These are phyloP conservation scores for Holotrichia oblita DNA, from an alignment of 1,140 invertebrate species.

Conservation along the genomic window DNA sequence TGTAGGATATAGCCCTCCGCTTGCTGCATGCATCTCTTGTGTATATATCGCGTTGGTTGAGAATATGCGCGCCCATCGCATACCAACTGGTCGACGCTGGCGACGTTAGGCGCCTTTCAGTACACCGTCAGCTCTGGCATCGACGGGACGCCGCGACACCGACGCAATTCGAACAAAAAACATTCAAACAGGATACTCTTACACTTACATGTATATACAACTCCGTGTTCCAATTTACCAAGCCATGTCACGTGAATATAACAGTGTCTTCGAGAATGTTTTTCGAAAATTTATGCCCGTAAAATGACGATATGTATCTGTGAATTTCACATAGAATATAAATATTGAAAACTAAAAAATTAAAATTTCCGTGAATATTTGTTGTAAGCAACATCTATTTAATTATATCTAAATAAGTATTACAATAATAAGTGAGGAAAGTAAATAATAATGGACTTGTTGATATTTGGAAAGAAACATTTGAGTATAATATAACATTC, in stretches of 20 bases:
- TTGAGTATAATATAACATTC: too few species aligned
- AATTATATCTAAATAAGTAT: too few species aligned
- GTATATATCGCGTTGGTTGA: not conserved
- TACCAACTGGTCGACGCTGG: slow-evolving; percentile 11
- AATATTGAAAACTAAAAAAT: not conserved
- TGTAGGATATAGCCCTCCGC: not conserved
- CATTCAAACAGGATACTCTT: not conserved
- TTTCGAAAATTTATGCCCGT: not conserved
- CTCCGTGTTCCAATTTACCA: not conserved
- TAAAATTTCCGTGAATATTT: too few species aligned
- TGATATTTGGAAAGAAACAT: too few species aligned
- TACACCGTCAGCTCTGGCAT: slow-evolving; percentile 23
- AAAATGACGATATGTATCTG: not conserved
- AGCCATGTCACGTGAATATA: not conserved
- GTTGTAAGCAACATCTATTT: too few species aligned
- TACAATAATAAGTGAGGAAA: too few species aligned
- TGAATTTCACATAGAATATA: not conserved
- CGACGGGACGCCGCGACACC: slow-evolving; percentile 19
- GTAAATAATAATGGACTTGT: too few species aligned
- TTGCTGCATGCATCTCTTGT: not conserved
- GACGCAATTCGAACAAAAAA: not conserved
- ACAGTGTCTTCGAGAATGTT: not conserved
- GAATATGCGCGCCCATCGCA: slow-evolving; percentile 23
- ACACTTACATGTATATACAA: not conserved
- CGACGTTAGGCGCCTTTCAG: slow-evolving; percentile 23